Evolutionary conservation across 2,797 vertebrate genomes (phyloP).

Genomic region (Mus caroli): DNA sequence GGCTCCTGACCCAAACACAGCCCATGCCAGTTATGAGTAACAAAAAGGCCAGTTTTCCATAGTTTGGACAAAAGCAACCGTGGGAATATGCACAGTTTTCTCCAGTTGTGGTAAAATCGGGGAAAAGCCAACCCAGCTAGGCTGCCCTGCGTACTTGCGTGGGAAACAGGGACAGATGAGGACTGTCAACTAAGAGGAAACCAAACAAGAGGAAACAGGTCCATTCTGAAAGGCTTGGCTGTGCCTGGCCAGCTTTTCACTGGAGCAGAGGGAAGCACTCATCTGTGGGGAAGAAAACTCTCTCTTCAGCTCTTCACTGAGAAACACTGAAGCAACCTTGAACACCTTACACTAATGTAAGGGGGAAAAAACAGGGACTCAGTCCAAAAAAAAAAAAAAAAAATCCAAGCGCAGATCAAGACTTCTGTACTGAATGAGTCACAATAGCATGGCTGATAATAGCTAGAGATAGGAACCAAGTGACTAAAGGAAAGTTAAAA

Average conservation of each 20-base stretch:
- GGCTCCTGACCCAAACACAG: conserved; percentile 81
- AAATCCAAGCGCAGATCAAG: conserved; percentile 57
- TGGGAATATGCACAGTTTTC: conserved; percentile 73
- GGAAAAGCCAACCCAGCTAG: conserved; percentile 51
- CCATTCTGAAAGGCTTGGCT: background rate
- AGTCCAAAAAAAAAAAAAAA: background rate
- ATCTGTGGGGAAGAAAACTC: background rate
- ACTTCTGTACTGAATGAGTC: conserved; percentile 27
- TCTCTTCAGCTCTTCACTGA: conserved; percentile 31
- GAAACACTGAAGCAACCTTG: conserved; percentile 45
- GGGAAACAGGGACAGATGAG: conserved; percentile 54
- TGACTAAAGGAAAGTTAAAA: conserved; percentile 13
- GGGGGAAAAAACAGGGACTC: background rate
- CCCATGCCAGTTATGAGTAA: conserved; percentile 71
- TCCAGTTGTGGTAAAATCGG: conserved; percentile 62
- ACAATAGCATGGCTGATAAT: background rate
- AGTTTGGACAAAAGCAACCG: conserved; percentile 67
- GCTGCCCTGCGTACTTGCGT: background rate
- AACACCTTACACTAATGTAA: background rate
- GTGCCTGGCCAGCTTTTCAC: conserved; percentile 15
- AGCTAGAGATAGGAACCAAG: conserved; percentile 40
- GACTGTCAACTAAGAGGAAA: background rate
- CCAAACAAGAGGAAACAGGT: background rate
- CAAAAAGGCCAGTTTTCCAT: conserved; percentile 72
- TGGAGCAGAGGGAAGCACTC: background rate